Base-by-base conservation (phyloP, 30 jellyfish, hydroid and myxozoan species). In the Pseudorhiza aurosa region DNA sequence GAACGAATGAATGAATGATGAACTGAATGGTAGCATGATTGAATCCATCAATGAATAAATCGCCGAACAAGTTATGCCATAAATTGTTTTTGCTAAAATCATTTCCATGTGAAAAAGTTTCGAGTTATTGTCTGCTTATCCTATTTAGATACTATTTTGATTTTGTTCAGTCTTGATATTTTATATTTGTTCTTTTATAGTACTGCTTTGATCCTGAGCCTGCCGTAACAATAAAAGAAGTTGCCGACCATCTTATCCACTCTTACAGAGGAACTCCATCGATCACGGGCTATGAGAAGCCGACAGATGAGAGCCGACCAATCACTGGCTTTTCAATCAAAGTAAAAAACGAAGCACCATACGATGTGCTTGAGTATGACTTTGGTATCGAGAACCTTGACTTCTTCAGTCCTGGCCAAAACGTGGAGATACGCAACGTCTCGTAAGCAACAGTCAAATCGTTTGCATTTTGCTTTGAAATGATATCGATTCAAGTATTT, bases 121-220 rank as follows among this genome's bases (percentile, higher is more conserved):
- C n/a, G n/a, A n/a, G n/a, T n/a, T n/a, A n/a, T n/a, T n/a, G n/a
- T n/a, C n/a, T n/a, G n/a, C n/a, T n/a, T n/a, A n/a, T n/a, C n/a
- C n/a, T n/a, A n/a, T n/a, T n/a, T n/a, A n/a, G n/a, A n/a, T n/a
- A n/a, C n/a, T n/a, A n/a, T n/a, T n/a, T n/a, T n/a, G n/a, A n/a
- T n/a, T n/a, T n/a, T n/a, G n/a, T n/a, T n/a, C n/a, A n/a, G n/a
- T n/a, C n/a, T n/a, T n/a, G n/a, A n/a, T n/a, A n/a, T n/a, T n/a
- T n/a, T n/a, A n/a, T n/a, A n/a, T n/a, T n/a, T n/a, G 2, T 14
- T 37, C 55, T 19, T 68, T 68, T 59, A 63, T 53, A 92, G 98
- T 92, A 77, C 84, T 92, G 98, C 39, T 92, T 92, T 70, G 98
- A 92, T 33, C 98, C 98, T 2, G 89, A 60, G 31, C 98, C 98